phyloP scores from a whole-genome alignment of 1,140 invertebrate genomes.

The Drosophila ogumai region DNA sequence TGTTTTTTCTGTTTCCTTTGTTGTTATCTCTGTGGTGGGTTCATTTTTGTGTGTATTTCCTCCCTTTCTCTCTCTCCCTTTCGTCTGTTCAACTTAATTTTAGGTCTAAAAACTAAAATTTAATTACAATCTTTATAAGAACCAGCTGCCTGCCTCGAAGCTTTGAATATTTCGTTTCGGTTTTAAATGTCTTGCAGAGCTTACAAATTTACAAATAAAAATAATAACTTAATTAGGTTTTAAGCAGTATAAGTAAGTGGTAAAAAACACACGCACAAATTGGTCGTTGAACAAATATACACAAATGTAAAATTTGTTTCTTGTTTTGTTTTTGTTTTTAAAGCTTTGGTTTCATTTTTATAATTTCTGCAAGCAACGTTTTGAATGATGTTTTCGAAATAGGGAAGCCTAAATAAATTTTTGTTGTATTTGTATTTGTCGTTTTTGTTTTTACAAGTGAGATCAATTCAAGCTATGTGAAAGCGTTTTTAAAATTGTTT shows the following conservation, averaged over 20 bases:
- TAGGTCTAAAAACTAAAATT: slow-evolving; percentile 60
- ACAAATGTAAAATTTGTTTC: slow-evolving; percentile 45
- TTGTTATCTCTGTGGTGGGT: slow-evolving; percentile 71
- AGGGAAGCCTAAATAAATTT: slow-evolving; percentile 26
- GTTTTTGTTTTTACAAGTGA: slow-evolving; percentile 51
- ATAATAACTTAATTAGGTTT: slow-evolving; percentile 51
- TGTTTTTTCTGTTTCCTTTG: slow-evolving; percentile 33
- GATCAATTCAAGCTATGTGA: slow-evolving; percentile 72
- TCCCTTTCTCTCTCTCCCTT: slow-evolving; percentile 26
- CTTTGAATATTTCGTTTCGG: slow-evolving; percentile 54
- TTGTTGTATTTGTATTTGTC: slow-evolving; percentile 14
- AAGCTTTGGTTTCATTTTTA: slow-evolving; percentile 80
- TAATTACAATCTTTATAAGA: slow-evolving; percentile 42
- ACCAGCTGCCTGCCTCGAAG: slow-evolving; percentile 57
- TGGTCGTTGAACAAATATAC: slow-evolving; percentile 57
- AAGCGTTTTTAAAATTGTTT: slow-evolving; percentile 12
- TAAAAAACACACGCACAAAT: slow-evolving; percentile 67
- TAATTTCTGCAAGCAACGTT: slow-evolving; percentile 73
- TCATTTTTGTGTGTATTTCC: slow-evolving; percentile 68
- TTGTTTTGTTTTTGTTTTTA: slow-evolving; percentile 37
- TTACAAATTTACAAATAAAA: slow-evolving; percentile 40
- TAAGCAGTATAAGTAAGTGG: slow-evolving; percentile 39
- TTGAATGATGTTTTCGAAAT: slow-evolving; percentile 41
- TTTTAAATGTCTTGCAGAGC: slow-evolving; percentile 64
- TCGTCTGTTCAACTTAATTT: slow-evolving; percentile 57